These are phyloP conservation scores for Polymixis flavicincta DNA, from an alignment of 2,888 invertebrate genomes.

Conservation along the genomic window DNA sequence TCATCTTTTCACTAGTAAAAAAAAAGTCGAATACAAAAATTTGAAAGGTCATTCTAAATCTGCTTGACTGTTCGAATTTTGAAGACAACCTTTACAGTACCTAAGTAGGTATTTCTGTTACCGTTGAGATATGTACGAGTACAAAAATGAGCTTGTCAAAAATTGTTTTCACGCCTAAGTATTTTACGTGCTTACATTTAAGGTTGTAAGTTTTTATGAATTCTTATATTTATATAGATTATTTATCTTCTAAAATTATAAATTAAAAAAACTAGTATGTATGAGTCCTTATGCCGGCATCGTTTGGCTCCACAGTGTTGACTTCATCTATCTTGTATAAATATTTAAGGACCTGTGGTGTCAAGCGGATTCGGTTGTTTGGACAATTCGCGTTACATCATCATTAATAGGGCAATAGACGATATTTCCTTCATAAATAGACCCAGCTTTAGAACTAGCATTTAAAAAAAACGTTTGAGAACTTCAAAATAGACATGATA, in stretches of 20 bases:
- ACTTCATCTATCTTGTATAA: slow-evolving; percentile 69
- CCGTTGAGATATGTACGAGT: not conserved
- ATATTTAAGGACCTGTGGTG: slow-evolving; percentile 79
- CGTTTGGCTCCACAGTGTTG: slow-evolving; percentile 46
- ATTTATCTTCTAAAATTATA: not conserved
- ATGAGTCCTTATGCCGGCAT: slow-evolving; percentile 57
- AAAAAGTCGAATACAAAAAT: too few relatives aligned
- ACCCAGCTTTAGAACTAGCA: not conserved
- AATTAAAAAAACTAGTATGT: slow-evolving; percentile 33
- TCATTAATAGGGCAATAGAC: slow-evolving; percentile 60
- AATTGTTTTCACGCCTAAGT: not conserved
- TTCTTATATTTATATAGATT: not conserved
- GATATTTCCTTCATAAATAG: slow-evolving; percentile 10
- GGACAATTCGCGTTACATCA: slow-evolving; percentile 77
- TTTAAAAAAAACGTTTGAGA: not conserved
- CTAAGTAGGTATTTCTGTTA: not conserved
- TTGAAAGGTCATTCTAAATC: too few relatives aligned
- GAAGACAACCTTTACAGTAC: not conserved
- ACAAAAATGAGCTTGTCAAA: not conserved
- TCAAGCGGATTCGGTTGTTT: slow-evolving; percentile 80
- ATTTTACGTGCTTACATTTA: not conserved
- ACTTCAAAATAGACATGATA: not conserved
- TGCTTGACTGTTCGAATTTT: not conserved
- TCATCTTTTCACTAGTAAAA: too few relatives aligned
- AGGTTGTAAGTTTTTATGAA: not conserved